Conservation (phyloP, 2,888 invertebrate species). For the Eupithecia subumbrata region DNA sequence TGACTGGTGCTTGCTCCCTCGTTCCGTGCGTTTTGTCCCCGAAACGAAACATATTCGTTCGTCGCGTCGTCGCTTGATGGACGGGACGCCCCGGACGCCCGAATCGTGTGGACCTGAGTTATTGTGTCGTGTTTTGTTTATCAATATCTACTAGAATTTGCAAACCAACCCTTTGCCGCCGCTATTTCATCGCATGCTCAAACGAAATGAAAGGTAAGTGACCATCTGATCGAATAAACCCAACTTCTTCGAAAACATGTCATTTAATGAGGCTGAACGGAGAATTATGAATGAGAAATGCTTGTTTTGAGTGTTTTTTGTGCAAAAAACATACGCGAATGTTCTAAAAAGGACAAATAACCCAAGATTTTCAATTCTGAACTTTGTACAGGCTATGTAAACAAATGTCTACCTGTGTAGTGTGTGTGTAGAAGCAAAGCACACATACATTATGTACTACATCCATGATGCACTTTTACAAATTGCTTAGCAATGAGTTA, state of each 20-base stretch:
- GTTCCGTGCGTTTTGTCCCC: not conserved
- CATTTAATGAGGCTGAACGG: not conserved
- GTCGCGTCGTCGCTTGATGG: not conserved
- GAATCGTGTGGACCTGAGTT: conserved; percentile 47
- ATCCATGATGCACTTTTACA: not conserved
- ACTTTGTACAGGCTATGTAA: conserved; percentile 18
- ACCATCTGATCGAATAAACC: not conserved
- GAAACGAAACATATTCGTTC: not conserved
- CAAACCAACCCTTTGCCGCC: conserved; percentile 35
- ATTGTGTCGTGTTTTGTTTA: conserved; percentile 64
- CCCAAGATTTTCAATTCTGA: not conserved
- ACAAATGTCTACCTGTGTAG: conserved; percentile 9
- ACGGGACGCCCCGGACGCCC: not conserved
- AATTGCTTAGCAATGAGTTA: not conserved
- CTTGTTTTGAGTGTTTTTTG: not conserved
- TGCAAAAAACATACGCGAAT: not conserved
- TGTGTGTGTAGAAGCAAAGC: not conserved
- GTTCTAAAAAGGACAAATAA: not conserved
- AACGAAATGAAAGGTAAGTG: conserved; percentile 60
- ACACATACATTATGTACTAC: not conserved
- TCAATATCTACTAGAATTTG: conserved; percentile 54
- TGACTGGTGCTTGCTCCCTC: not conserved
- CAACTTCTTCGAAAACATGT: not conserved
- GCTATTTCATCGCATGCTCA: conserved; percentile 44
- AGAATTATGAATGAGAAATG: conserved; percentile 8